Evolutionary conservation across 37 sponge, comb jelly and placozoan species (phyloP), one percentile per base, ranked within the genome.

Genomic region (Aphrocallistes beatrix): DNA sequence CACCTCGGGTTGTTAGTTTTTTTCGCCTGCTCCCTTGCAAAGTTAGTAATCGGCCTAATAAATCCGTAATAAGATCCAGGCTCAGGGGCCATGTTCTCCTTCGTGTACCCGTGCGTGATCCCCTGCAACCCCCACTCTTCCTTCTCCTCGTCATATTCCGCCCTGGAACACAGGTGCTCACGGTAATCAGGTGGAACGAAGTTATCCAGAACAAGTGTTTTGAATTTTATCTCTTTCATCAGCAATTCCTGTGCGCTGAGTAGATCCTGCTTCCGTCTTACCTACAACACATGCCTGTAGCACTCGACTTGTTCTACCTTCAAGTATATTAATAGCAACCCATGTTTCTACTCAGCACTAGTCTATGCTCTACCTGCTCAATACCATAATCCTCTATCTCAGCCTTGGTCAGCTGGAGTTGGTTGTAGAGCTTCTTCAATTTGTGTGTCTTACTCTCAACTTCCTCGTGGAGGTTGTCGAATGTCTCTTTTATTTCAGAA

Each of bases 361-460:
- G 88, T 86, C 92, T 88, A 42, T 81, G 38, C 19, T 42, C 83
- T 0, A 69, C 82, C 81, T 91, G 88, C 86, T 94, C 96, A 36
- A 85, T 88, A 49, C 84, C 84, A 17, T 84, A 81, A 36, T 96
- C 94, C 37, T 81, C 85, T 9, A 96, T 91, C 51, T 96, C 96
- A 0, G 51, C 82, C 34, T 87, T 38, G 13, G 83, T 89, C 6
- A 86, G 37, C 39, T 92, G 87, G 37, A 94, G 84, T 90, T 92
- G 91, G 39, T 88, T 47, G 84, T 88, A 86, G 32, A 96, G 89
- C 94, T 94, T 92, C 37, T 90, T 94, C 38, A 97, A 90, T 86
- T 98, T 95, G 87, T 91, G 92, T 39, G 94, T 92, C 86, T 93
- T 95, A 23, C 40, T 38, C 30, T 91, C 90, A 23, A 94, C 95